These are phyloP conservation scores for Sebastes oblongus DNA, from an alignment of 2,797 vertebrate genomes.

Conservation along the genomic window DNA sequence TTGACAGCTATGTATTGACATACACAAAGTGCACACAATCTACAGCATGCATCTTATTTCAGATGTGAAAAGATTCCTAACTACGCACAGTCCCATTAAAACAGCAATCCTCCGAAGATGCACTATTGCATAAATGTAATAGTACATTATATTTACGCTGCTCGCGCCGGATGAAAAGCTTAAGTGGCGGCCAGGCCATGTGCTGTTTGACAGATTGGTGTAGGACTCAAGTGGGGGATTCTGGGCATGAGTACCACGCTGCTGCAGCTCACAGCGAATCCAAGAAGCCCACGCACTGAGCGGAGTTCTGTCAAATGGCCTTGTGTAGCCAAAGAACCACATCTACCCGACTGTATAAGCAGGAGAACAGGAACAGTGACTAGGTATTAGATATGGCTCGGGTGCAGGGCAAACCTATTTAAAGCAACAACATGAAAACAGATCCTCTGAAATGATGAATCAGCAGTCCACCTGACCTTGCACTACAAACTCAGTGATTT, in stretches of 20 bases:
- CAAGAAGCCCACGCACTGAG: constrained; percentile 66
- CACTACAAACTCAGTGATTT: neutral
- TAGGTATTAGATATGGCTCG: constrained; percentile 59
- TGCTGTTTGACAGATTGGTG: constrained; percentile 73
- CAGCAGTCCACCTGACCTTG: constrained; percentile 59
- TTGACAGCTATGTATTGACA: neutral
- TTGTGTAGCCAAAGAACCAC: constrained; percentile 49
- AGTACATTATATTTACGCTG: constrained; percentile 31
- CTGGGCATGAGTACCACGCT: constrained; percentile 50
- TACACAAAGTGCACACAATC: neutral
- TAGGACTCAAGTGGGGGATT: constrained; percentile 64
- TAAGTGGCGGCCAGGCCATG: constrained; percentile 40
- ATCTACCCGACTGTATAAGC: constrained; percentile 47
- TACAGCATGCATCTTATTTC: neutral
- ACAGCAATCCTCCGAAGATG: neutral
- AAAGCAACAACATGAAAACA: constrained; percentile 76
- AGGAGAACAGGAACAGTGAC: constrained; percentile 44
- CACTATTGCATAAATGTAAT: constrained; percentile 8
- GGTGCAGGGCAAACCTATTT: constrained; percentile 72
- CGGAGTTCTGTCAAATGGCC: constrained; percentile 42
- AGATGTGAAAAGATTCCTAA: neutral
- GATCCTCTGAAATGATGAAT: constrained; percentile 77
- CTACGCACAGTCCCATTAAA: neutral
- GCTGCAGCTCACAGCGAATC: constrained; percentile 52
- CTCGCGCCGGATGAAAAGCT: constrained; percentile 21